Conservation (phyloP, 2,888 invertebrate genomes). For the Cacoxenus indagator region DNA sequence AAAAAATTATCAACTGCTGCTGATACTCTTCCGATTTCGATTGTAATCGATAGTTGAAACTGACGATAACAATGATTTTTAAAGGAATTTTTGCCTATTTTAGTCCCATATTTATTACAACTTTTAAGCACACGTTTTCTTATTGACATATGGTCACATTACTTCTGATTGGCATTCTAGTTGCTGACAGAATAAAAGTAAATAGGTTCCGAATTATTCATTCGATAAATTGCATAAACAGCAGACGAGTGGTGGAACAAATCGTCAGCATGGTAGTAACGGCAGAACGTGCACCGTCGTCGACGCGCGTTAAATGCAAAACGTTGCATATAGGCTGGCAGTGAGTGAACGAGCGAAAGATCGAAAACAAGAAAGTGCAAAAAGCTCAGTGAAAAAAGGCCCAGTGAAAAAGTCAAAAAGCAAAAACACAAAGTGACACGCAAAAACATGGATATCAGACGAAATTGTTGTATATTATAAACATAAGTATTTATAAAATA, state of each 20-base stretch:
- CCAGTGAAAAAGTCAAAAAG: conserved; percentile 30
- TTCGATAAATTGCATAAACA: conserved; percentile 1
- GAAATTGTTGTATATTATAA: conserved; percentile 36
- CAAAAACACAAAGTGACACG: conserved; percentile 61
- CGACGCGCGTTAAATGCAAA: too few relatives aligned
- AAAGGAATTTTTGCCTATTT: too few relatives aligned
- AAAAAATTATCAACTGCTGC: too few relatives aligned
- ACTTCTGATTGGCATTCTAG: not conserved
- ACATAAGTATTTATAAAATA: conserved; percentile 46
- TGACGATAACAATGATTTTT: too few relatives aligned
- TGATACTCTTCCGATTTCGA: too few relatives aligned
- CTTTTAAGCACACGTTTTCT: too few relatives aligned
- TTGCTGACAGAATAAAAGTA: not conserved
- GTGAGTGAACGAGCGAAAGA: not conserved
- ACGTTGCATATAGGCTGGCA: too few relatives aligned
- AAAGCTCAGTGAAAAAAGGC: conserved; percentile 7
- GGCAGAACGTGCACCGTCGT: too few relatives aligned
- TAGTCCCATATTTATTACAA: too few relatives aligned
- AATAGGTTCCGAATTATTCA: not conserved
- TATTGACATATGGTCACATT: too few relatives aligned
- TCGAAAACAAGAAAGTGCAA: not conserved
- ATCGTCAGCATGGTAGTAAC: too few relatives aligned
- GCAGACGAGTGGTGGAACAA: not conserved
- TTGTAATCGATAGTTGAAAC: too few relatives aligned
- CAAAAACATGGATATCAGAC: conserved; percentile 43